Base-by-base conservation (phyloP, 2,797 vertebrate genomes). In the Amblyraja radiata region DNA sequence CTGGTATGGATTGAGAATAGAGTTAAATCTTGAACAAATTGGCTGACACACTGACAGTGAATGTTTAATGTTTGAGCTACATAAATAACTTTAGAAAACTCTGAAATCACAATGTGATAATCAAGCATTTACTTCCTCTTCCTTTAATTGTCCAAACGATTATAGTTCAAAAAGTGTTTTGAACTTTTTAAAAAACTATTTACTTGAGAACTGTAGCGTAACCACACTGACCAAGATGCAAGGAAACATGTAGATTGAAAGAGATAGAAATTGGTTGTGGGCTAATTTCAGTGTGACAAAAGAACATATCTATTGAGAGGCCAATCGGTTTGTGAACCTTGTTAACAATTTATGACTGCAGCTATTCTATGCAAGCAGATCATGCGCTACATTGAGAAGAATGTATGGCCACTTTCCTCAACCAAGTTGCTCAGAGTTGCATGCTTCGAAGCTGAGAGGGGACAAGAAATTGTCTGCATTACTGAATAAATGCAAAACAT, bases 21-120 rank as follows among this genome's bases (percentile, higher is more conserved):
- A 90, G 58, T 28, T 79, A 79, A 79, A 79, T 79, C 78, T 79
- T 84, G 81, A 84, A 84, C 11, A 11, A 58, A 84, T 58, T 84
- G 54, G 23, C 54, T 61, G 54, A 84, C 2, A 9, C 54, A 28
- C 10, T 58, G 11, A 23, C 46, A 58, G 0, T 83, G 80, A 54
- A 25, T 25, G 23, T 54, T 54, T 58, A 83, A 23, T 83, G 39
- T 54, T 83, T 2, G 21, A 84, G 28, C 25, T 28, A 25, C 23
- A 61, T 61, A 58, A 80, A 80, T 36, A 13, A 2, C 54, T 84
- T 84, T 58, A 84, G 8, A 84, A 84, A 84, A 61, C 54, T 84
- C 54, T 84, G 54, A 84, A 84, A 58, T 11, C 13, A 61, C 23
- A 61, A 11, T 58, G 14, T 8, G 25, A 25, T 23, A 83, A 83